Conservation (phyloP, 1,140 invertebrate species). For the Lepidurus arcticus region DNA sequence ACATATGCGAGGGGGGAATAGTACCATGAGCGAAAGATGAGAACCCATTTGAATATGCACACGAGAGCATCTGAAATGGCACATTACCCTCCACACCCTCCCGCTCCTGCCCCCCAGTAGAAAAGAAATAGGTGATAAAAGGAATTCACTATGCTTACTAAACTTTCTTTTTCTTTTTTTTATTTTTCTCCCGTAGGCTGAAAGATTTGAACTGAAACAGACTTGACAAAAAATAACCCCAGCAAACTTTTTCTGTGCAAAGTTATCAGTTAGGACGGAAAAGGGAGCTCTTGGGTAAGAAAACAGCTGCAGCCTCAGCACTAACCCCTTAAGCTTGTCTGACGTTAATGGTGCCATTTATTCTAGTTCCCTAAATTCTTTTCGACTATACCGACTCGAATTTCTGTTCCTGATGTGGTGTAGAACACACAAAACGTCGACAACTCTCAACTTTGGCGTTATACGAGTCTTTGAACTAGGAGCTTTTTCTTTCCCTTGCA, state of each 20-base stretch:
- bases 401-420: slow-evolving; percentile 6
- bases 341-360: slow-evolving; percentile 21
- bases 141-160: not conserved
- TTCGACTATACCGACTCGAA: slow-evolving; percentile 16
- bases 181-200: not conserved
- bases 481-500: not conserved
- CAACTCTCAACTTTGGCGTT: slow-evolving; percentile 1
- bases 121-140: slow-evolving; percentile 17
- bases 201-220: not conserved
- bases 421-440: slow-evolving; percentile 9
- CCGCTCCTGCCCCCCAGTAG: not conserved
- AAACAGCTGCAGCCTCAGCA: slow-evolving; percentile 21
- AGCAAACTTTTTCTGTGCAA: not conserved
- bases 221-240: not conserved
- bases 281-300: slow-evolving; percentile 14
- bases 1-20: too few relatives aligned
- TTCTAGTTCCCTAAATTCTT: slow-evolving; percentile 15
- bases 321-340: slow-evolving; percentile 13
- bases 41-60: too few relatives aligned
- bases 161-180: not conserved
- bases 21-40: too few relatives aligned
- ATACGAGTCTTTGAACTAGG: not conserved
- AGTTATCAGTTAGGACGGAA: not conserved
- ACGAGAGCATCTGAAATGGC: too few relatives aligned
- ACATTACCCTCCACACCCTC: too few relatives aligned